Percentiles rank a stretch among this genome's conserved stretches.
Evolutionary conservation across 1,140 invertebrate genomes (phyloP).

Genomic region (Melitaea cinxia): DNA sequence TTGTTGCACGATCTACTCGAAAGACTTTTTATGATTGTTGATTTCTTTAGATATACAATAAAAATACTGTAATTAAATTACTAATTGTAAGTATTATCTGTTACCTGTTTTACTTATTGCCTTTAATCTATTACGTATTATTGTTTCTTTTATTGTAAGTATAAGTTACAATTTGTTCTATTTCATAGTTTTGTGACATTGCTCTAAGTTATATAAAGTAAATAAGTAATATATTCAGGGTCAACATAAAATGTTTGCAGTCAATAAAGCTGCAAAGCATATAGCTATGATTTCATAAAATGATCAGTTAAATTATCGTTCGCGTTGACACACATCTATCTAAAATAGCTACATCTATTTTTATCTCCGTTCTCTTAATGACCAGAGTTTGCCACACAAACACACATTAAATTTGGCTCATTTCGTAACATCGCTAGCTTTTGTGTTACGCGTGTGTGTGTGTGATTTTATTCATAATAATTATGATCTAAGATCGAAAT

Average conservation of each 20-base stretch:
- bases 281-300: constrained; percentile 16
- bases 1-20: no score
- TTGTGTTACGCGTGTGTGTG: constrained; percentile 16
- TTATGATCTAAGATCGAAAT: background rate
- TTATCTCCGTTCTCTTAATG: constrained; percentile 58
- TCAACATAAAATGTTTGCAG: background rate
- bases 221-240: no score
- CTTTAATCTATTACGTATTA: no score
- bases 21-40: no score
- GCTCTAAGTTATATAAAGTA: no score
- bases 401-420: constrained; percentile 56
- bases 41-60: no score
- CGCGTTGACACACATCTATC: constrained; percentile 69
- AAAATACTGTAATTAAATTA: no score
- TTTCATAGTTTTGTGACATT: no score
- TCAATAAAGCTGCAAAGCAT: background rate
- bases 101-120: no score
- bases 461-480: constrained; percentile 16
- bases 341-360: constrained; percentile 67
- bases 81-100: no score
- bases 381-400: constrained; percentile 40
- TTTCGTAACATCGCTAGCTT: constrained; percentile 46
- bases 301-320: constrained; percentile 46
- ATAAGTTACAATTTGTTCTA: no score
- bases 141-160: no score